These are phyloP conservation scores for Centrocercus urophasianus DNA, from an alignment of 2,113 vertebrate genomes.

Conservation along the genomic window DNA sequence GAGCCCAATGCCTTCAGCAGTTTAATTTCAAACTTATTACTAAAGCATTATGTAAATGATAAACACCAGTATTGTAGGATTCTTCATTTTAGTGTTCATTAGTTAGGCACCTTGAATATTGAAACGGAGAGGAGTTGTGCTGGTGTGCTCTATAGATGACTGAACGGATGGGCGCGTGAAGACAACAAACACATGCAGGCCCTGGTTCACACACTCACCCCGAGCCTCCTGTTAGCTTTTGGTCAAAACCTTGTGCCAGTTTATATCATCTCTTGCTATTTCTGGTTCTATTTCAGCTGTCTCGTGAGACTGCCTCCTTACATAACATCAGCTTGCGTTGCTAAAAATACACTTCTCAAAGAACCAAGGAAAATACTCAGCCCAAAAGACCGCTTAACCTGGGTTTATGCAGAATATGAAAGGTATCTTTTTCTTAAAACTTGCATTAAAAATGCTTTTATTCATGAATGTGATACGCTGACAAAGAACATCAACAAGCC, in stretches of 20 bases:
- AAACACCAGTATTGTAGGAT: neutral
- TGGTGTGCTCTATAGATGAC: fast-evolving
- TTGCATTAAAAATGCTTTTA: slow-evolving; percentile 4
- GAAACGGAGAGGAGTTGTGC: neutral
- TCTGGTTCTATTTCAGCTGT: slow-evolving; percentile 68
- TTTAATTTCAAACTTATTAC: neutral
- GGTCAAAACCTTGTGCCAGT: slow-evolving; percentile 15
- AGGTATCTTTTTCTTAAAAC: neutral
- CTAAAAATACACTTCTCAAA: slow-evolving; percentile 76
- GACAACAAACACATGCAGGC: neutral
- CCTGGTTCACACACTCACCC: neutral
- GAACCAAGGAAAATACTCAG: slow-evolving; percentile 34
- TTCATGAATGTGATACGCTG: neutral
- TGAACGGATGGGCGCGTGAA: neutral
- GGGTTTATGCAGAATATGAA: neutral
- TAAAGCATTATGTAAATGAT: neutral
- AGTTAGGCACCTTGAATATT: neutral
- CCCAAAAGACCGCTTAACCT: slow-evolving; percentile 21
- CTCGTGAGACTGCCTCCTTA: slow-evolving; percentile 68
- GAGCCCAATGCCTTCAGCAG: neutral
- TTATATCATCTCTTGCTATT: slow-evolving; percentile 59
- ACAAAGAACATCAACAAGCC: neutral
- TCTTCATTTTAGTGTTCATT: neutral
- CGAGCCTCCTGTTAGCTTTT: neutral
- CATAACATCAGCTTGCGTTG: slow-evolving; percentile 28